phyloP scores from a whole-genome alignment of 2,113 vertebrate species.

The Sitta europaea region DNA sequence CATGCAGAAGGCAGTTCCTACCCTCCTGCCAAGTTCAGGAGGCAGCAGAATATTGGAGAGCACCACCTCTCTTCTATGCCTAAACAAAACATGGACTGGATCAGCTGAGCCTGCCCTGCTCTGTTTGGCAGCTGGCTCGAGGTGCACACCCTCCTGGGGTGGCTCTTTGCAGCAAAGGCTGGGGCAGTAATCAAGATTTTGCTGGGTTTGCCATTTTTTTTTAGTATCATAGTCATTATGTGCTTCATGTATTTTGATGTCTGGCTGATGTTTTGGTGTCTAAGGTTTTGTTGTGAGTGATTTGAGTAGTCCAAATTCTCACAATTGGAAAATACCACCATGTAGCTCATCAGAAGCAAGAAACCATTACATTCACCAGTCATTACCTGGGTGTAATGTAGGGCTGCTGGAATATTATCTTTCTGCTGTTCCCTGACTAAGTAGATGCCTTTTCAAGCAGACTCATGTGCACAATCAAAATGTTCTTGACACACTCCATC shows the following conservation, averaged over 20 bases:
- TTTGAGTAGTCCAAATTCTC: neutral
- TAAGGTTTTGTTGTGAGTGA: neutral
- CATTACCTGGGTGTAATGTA: neutral
- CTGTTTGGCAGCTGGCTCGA: neutral
- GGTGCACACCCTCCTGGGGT: neutral
- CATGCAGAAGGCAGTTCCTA: rapidly evolving
- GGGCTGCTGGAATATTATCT: neutral
- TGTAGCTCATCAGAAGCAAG: neutral
- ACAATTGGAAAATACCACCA: neutral
- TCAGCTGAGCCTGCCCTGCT: neutral
- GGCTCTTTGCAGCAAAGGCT: neutral
- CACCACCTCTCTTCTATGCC: neutral
- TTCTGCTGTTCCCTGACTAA: slow-evolving; percentile 5
- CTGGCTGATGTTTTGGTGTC: neutral
- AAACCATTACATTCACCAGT: neutral
- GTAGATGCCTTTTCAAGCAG: slow-evolving; percentile 19
- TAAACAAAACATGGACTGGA: neutral
- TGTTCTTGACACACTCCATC: slow-evolving; percentile 2
- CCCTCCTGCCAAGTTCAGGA: neutral
- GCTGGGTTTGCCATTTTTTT: neutral
- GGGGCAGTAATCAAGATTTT: neutral
- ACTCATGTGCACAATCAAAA: neutral
- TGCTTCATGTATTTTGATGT: neutral
- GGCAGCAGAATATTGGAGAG: neutral
- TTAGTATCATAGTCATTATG: neutral